These are phyloP conservation scores for Ceratina australensis DNA, from an alignment of 1,140 invertebrate genomes.

Conservation along the genomic window DNA sequence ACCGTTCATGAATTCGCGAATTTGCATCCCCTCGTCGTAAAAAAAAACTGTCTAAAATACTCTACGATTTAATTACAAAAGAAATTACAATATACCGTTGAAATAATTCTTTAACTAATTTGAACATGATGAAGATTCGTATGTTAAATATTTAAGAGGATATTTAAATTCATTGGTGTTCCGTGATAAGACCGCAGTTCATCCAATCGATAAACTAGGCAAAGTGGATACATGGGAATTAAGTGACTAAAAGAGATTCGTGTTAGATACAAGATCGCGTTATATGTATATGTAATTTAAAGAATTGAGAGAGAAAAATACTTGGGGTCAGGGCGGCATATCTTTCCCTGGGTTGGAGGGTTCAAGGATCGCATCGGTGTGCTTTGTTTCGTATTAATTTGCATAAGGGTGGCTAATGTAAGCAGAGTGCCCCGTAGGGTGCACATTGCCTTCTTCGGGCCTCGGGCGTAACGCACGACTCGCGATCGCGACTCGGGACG, in stretches of 20 bases:
- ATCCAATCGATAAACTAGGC: conserved; percentile 8
- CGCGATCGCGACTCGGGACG: conserved; percentile 42
- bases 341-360: conserved; percentile 37
- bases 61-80: too few relatives aligned
- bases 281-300: conserved; percentile 14
- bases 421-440: conserved; percentile 56
- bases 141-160: too few relatives aligned
- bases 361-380: conserved; percentile 54
- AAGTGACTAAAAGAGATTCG: neutral
- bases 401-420: conserved; percentile 66
- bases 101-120: too few relatives aligned
- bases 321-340: conserved; percentile 26
- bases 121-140: too few relatives aligned
- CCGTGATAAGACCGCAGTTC: neutral
- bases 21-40: neutral
- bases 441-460: conserved; percentile 44
- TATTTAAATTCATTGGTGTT: too few relatives aligned
- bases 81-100: too few relatives aligned
- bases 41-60: neutral
- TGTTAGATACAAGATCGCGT: conserved; percentile 6
- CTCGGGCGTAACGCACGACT: conserved; percentile 39
- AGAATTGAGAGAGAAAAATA: neutral
- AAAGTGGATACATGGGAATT: conserved; percentile 6
- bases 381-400: conserved; percentile 67
- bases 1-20: conserved; percentile 8